Evolutionary conservation across 2,888 invertebrate species (phyloP).

Genomic region (Cerceris rybyensis): DNA sequence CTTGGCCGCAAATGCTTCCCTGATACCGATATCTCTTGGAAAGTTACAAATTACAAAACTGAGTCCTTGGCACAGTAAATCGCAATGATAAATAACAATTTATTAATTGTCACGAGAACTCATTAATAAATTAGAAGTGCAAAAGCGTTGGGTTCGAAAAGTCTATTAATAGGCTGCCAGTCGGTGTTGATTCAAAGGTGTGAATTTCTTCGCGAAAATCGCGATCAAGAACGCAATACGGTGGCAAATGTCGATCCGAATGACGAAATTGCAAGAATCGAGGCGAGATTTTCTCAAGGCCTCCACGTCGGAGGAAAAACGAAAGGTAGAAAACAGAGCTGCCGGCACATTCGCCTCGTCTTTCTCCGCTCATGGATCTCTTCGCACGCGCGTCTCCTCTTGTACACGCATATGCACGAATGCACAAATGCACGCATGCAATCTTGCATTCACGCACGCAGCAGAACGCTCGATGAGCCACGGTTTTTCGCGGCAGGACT

Average conservation of each 20-base stretch:
- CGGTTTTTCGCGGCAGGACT: slow-evolving; percentile 62
- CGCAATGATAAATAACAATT: too few relatives aligned
- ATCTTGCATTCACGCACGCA: slow-evolving; percentile 11
- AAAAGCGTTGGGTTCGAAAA: too few relatives aligned
- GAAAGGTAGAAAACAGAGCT: slow-evolving; percentile 73
- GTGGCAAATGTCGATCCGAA: slow-evolving; percentile 56
- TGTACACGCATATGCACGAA: background rate
- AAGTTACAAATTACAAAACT: too few relatives aligned
- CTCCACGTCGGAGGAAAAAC: slow-evolving; percentile 78
- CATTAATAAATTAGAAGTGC: too few relatives aligned
- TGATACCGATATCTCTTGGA: too few relatives aligned
- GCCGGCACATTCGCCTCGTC: slow-evolving; percentile 20
- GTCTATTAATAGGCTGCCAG: too few relatives aligned
- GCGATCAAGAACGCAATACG: background rate
- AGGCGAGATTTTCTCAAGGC: slow-evolving; percentile 80
- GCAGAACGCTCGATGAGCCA: slow-evolving; percentile 24
- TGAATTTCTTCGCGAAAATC: background rate
- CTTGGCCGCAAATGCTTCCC: too few relatives aligned
- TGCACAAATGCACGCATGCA: slow-evolving; percentile 7
- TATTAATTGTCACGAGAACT: too few relatives aligned
- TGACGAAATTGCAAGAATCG: slow-evolving; percentile 78
- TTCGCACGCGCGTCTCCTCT: slow-evolving; percentile 17
- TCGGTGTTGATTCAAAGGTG: too few relatives aligned
- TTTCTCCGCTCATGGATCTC: slow-evolving; percentile 40
- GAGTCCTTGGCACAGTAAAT: too few relatives aligned